Percentiles rank a stretch among this genome's conserved stretches.
Conservation (phyloP, 1,140 invertebrate species). For the Hylaeus anthracinus region DNA sequence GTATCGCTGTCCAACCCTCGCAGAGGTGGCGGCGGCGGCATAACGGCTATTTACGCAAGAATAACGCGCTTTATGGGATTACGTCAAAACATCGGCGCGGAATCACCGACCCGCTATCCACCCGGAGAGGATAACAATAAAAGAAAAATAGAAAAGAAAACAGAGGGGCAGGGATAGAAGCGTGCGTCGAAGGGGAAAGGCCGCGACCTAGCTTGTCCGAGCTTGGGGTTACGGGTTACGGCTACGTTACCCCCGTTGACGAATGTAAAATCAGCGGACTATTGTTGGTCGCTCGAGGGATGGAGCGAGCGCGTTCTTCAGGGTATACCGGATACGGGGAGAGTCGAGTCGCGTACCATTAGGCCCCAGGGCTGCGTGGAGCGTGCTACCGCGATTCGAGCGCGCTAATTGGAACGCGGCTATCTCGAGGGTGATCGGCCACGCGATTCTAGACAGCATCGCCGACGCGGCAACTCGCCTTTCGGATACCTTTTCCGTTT, state of each 20-base stretch:
- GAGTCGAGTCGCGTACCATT: too few relatives aligned
- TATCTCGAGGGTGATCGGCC: too few relatives aligned
- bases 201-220: background rate
- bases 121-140: constrained; percentile 43
- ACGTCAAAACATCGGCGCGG: constrained; percentile 74
- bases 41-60: constrained; percentile 73
- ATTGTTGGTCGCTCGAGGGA: constrained; percentile 54
- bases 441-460: background rate
- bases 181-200: constrained; percentile 27
- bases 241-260: constrained; percentile 27
- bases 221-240: background rate
- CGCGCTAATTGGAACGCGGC: constrained; percentile 19
- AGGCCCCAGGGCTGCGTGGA: background rate
- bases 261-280: constrained; percentile 68
- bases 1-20: constrained; percentile 64
- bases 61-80: constrained; percentile 76
- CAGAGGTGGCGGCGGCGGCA: constrained; percentile 9
- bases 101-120: constrained; percentile 30
- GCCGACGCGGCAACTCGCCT: too few relatives aligned
- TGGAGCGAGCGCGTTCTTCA: background rate
- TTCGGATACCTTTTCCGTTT: too few relatives aligned
- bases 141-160: constrained; percentile 37
- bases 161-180: constrained; percentile 23
- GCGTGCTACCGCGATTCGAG: constrained; percentile 20
- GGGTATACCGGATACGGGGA: background rate